Evolutionary conservation across 2,113 vertebrate species (phyloP), one percentile per base, ranked within the genome.

Genomic region (Crypturellus undulatus): DNA sequence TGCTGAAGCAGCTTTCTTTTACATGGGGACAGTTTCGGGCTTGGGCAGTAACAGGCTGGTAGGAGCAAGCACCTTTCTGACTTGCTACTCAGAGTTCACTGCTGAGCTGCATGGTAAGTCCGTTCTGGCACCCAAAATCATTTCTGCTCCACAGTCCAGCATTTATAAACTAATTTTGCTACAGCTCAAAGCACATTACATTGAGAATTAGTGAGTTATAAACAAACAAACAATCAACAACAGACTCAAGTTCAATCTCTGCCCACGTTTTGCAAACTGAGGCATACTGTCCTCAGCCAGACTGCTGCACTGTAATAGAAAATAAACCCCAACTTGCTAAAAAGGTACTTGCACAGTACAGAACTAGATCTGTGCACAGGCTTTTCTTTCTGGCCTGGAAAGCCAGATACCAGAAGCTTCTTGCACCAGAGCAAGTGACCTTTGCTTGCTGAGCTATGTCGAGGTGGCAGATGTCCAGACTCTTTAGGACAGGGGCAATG

Each of bases 161-260:
- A 36, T 77, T 85, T 93, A 77, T 40, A 89, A 93, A 81, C 79
- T 69, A 58, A 75, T 88, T 86, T 6, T 79, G 70, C 70, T 79
- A 72, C 36, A 92, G 83, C 80, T 95, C 63, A 76, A 73, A 88
- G 92, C 83, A 96, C 93, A 94, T 68, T 78, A 89, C 28, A 16
- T 38, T 51, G 54, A 75, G 67, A 93, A 92, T 93, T 84, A 90
- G 84, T 8, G 45, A 68, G 59, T 68, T 82, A 70, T 59, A 92
- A 95, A 93, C 73, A 85, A 94, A 59, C 75, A 90, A 88, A 82
- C 1, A 1, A 90, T 78, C 60, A 92, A 70, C 81, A 75, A 38
- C 83, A 87, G 73, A 80, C 80, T 65, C 69, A 70, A 87, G 51
- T 77, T 81, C 73, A 81, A 81, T 87, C 87, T 92, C 69, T 89